Evolutionary conservation across 2,113 vertebrate species (phyloP).

Genomic region (Monopterus albus): DNA sequence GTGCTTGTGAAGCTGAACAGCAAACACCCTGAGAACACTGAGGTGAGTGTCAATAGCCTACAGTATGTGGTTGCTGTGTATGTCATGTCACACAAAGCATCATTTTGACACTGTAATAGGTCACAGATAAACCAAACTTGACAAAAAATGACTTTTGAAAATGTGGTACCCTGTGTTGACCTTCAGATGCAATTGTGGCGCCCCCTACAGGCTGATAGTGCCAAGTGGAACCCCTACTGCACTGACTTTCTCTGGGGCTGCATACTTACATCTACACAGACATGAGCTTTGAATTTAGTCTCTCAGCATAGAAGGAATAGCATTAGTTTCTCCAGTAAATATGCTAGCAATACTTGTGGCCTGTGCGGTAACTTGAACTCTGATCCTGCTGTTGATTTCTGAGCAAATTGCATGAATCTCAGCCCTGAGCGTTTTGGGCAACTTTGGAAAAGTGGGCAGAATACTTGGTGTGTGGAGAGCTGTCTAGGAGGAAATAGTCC

Average conservation of each 20-base stretch:
- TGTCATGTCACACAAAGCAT: background rate
- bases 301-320: constrained; percentile 14
- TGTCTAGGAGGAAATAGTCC: constrained; percentile 58
- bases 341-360: constrained; percentile 41
- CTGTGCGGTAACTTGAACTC: constrained; percentile 64
- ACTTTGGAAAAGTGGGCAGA: constrained; percentile 35
- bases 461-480: constrained; percentile 45
- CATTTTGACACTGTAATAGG: background rate
- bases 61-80: no score
- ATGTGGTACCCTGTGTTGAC: background rate
- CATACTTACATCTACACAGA: constrained; percentile 36
- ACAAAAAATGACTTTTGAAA: background rate
- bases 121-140: background rate
- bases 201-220: constrained; percentile 59
- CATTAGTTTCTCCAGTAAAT: constrained; percentile 41
- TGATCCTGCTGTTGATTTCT: constrained; percentile 42
- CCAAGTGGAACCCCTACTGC: constrained; percentile 39
- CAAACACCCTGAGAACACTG: constrained; percentile 26
- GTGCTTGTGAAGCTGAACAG: constrained; percentile 22
- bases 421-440: constrained; percentile 21
- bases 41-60: constrained; percentile 35
- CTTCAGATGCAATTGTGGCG: constrained; percentile 31
- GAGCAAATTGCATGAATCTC: constrained; percentile 9
- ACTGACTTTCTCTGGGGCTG: constrained; percentile 27
- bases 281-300: constrained; percentile 37